A percentile compares a stretch with the other conserved stretches of the same genome.
phyloP scores from a whole-genome alignment of 2,797 vertebrate species.

The Cryptoblepharus egeriae region DNA sequence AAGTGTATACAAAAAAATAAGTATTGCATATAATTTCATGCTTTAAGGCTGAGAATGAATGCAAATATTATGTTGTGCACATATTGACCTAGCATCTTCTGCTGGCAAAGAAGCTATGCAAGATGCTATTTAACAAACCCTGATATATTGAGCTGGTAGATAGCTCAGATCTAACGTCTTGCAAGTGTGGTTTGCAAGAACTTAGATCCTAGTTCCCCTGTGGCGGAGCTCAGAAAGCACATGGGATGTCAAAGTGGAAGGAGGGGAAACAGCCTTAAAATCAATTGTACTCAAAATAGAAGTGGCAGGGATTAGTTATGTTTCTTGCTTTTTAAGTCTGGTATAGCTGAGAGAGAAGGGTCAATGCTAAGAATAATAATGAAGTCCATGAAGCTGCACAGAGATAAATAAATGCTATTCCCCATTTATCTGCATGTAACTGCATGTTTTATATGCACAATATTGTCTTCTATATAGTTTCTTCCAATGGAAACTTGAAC shows the following conservation, averaged over 20 bases:
- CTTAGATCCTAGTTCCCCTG: not conserved
- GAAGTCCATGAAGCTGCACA: not conserved
- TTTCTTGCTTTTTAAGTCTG: fast-evolving
- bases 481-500: not conserved
- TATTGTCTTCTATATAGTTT: not conserved
- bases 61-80: not conserved
- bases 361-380: not conserved
- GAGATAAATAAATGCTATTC: not conserved
- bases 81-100: not conserved
- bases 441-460: fast-evolving
- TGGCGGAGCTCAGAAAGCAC: too few species aligned
- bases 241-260: not conserved
- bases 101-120: not conserved
- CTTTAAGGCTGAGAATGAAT: not conserved
- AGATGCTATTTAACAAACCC: not conserved
- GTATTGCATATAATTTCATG: not conserved
- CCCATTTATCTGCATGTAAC: not conserved
- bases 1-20: not conserved
- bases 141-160: not conserved
- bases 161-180: not conserved
- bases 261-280: not conserved
- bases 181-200: not conserved
- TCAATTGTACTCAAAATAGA: not conserved
- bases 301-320: not conserved
- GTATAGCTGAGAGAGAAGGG: not conserved